Percentiles rank a stretch among this genome's conserved stretches.
These are phyloP conservation scores for Craterocephalus amniculus DNA, from an alignment of 2,797 vertebrate genomes.

Conservation along the genomic window DNA sequence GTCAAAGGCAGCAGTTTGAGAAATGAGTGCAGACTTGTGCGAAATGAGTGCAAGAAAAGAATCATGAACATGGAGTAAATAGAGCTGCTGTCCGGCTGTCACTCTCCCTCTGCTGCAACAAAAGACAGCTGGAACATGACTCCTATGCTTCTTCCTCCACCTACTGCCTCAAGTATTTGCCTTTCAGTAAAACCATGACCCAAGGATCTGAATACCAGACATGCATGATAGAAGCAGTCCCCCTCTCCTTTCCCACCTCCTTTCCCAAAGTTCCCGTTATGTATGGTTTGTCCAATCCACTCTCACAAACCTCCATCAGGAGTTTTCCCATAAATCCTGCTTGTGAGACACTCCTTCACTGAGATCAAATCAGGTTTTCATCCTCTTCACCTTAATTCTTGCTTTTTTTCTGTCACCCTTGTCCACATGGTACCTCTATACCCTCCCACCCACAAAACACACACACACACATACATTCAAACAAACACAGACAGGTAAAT, in stretches of 20 bases:
- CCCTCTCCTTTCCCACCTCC: constrained; percentile 45
- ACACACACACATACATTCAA: not conserved
- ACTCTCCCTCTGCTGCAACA: constrained; percentile 44
- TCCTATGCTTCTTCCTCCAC: constrained; percentile 54
- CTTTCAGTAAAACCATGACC: constrained; percentile 69
- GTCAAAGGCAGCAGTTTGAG: not conserved
- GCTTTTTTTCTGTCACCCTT: constrained; percentile 38
- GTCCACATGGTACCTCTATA: constrained; percentile 25
- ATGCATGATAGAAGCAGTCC: constrained; percentile 76
- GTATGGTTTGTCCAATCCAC: constrained; percentile 25
- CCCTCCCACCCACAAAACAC: constrained; percentile 2
- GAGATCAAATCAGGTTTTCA: constrained; percentile 50
- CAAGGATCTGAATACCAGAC: constrained; percentile 76
- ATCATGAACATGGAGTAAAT: constrained; percentile 20
- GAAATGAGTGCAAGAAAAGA: constrained; percentile 16
- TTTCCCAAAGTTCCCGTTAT: constrained; percentile 47
- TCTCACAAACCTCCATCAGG: constrained; percentile 46
- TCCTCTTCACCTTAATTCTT: constrained; percentile 22
- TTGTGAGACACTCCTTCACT: constrained; percentile 61
- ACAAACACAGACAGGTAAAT: constrained; percentile 3
- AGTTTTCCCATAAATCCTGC: constrained; percentile 60
- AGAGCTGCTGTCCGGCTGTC: constrained; percentile 13
- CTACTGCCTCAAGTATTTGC: constrained; percentile 55
- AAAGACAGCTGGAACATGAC: constrained; percentile 56
- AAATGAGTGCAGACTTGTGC: constrained; percentile 20